phyloP scores from a whole-genome alignment of 1,140 invertebrate genomes.

The Leptinotarsa defecta region DNA sequence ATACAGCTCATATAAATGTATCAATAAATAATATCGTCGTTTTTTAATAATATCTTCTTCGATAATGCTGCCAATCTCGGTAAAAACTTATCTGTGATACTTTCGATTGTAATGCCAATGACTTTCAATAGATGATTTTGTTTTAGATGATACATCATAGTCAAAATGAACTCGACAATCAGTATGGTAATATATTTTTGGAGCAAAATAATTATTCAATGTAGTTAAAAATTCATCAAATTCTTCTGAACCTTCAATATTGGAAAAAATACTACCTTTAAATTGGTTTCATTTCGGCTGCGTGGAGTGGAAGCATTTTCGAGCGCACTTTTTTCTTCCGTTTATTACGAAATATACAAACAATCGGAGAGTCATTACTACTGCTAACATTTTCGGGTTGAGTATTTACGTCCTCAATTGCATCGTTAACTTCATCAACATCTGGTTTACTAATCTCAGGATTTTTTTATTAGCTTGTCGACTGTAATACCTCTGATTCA shows the following conservation, averaged over 20 bases:
- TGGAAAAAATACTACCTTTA: neutral
- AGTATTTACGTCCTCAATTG: too few relatives aligned
- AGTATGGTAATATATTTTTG: constrained; percentile 14
- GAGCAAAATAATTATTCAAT: neutral
- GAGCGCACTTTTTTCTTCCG: neutral
- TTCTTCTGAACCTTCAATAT: neutral
- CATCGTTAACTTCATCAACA: too few relatives aligned
- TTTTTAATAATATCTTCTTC: neutral
- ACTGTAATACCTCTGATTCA: too few relatives aligned
- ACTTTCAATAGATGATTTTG: neutral
- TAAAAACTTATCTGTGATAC: constrained; percentile 1
- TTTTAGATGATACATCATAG: neutral
- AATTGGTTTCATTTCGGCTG: neutral
- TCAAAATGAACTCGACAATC: constrained; percentile 6
- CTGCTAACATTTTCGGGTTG: too few relatives aligned
- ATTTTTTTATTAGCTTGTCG: too few relatives aligned
- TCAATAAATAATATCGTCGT: constrained; percentile 9
- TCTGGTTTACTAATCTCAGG: too few relatives aligned
- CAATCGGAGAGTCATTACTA: neutral
- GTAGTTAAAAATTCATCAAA: neutral
- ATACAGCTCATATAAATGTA: constrained; percentile 15
- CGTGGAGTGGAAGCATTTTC: constrained; percentile 6
- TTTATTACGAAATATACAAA: constrained; percentile 1
- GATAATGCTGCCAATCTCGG: neutral
- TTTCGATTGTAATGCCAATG: neutral